These are phyloP conservation scores for Gorsachius goisagi DNA, from an alignment of 2,113 vertebrate genomes.

Conservation along the genomic window DNA sequence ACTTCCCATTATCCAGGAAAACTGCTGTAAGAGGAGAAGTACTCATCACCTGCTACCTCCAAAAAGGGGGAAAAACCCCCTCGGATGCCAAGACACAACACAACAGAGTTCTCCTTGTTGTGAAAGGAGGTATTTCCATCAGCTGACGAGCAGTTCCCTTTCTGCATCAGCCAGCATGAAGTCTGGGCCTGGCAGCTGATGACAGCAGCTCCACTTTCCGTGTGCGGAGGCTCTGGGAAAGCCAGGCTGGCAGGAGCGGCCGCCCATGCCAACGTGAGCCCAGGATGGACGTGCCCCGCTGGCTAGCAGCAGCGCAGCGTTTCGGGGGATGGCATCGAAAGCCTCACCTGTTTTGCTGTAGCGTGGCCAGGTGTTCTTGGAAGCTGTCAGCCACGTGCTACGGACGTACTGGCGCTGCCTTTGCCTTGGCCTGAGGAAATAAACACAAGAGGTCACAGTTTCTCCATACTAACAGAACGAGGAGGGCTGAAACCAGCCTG, in stretches of 20 bases:
- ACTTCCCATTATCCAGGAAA: neutral
- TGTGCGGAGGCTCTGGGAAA: neutral
- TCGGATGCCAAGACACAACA: neutral
- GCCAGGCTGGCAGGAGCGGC: neutral
- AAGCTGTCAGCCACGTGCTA: constrained; percentile 88
- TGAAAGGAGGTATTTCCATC: neutral
- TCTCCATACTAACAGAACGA: neutral
- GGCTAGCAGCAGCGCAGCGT: accelerated
- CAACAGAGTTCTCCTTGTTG: neutral
- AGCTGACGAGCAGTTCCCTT: neutral
- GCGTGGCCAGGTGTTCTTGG: constrained; percentile 93
- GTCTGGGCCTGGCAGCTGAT: no score
- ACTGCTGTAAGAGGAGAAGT: neutral
- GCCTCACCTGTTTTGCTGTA: constrained; percentile 89
- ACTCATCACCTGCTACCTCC: neutral
- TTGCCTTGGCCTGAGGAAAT: constrained; percentile 78
- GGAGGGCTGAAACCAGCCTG: neutral
- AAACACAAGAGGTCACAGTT: neutral
- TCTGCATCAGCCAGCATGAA: neutral
- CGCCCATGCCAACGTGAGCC: accelerated
- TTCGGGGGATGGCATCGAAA: neutral
- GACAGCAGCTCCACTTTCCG: neutral
- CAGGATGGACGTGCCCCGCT: accelerated
- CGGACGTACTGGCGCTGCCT: constrained; percentile 88
- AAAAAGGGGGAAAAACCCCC: neutral